These are phyloP conservation scores for Macaria liturata DNA, from an alignment of 2,888 invertebrate genomes.

Conservation along the genomic window DNA sequence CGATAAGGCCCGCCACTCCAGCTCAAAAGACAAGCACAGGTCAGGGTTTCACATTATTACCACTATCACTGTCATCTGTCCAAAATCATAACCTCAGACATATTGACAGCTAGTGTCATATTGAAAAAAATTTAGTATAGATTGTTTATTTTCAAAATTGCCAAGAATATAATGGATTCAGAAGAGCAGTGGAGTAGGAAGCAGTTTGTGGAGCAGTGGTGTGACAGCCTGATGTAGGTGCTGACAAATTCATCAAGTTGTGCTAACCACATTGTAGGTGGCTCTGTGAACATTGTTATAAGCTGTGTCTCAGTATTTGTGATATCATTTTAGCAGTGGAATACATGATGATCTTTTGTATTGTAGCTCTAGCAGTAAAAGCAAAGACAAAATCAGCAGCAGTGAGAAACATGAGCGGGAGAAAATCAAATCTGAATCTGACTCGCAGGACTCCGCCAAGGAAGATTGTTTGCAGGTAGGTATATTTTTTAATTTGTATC, in stretches of 20 bases:
- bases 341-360: neutral
- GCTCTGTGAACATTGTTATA: no score
- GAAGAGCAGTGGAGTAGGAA: neutral
- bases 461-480: conserved; percentile 71
- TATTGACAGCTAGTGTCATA: conserved; percentile 22
- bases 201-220: neutral
- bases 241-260: no score
- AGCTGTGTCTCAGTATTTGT: neutral
- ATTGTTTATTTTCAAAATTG: conserved; percentile 7
- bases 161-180: neutral
- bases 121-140: conserved; percentile 1
- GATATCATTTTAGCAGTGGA: neutral
- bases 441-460: conserved; percentile 58
- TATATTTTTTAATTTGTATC: neutral
- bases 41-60: conserved; percentile 37
- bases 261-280: no score
- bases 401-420: conserved; percentile 59
- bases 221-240: neutral
- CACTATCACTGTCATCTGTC: neutral
- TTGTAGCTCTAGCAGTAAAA: conserved; percentile 66
- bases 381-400: conserved; percentile 53
- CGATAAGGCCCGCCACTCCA: conserved; percentile 74
- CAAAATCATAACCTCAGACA: conserved; percentile 9
- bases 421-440: conserved; percentile 60
- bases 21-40: conserved; percentile 84